Evolutionary conservation across 2,888 invertebrate species (phyloP).

Genomic region (Rhyacophila evoluta): DNA sequence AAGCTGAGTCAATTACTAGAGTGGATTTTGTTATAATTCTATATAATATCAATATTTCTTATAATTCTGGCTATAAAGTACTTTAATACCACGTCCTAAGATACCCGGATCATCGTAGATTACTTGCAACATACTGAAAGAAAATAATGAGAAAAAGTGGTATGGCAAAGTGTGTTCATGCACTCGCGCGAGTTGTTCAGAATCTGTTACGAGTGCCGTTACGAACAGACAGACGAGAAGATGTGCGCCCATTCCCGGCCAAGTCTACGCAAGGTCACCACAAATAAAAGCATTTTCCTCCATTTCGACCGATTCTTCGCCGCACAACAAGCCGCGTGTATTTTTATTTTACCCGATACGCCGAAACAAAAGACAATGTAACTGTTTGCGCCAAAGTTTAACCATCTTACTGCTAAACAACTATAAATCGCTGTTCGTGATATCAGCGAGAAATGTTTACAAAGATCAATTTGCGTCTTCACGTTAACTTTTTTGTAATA

Average conservation of each 20-base stretch:
- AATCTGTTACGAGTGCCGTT: constrained; percentile 6
- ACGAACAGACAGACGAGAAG: constrained; percentile 1
- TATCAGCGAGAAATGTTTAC: too few species aligned
- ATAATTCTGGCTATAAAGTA: too few species aligned
- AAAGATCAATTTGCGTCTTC: too few species aligned
- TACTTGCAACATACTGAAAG: not conserved
- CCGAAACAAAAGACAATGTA: not conserved
- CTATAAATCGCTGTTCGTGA: too few species aligned
- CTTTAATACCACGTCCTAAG: not conserved
- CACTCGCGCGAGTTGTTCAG: not conserved
- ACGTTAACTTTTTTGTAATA: too few species aligned
- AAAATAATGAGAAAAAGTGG: not conserved
- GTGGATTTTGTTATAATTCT: too few species aligned
- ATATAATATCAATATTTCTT: too few species aligned
- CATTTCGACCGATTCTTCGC: not conserved
- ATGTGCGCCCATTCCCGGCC: constrained; percentile 1
- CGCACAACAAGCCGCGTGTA: not conserved
- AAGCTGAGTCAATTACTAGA: too few species aligned
- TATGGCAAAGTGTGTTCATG: not conserved
- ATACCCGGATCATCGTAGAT: not conserved
- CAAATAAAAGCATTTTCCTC: not conserved
- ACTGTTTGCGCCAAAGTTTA: not conserved
- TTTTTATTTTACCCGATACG: not conserved
- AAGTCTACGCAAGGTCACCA: not conserved
- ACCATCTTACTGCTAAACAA: too few species aligned